Base-by-base conservation (phyloP, 2,113 vertebrate genomes). In the Poecilia latipinna region DNA sequence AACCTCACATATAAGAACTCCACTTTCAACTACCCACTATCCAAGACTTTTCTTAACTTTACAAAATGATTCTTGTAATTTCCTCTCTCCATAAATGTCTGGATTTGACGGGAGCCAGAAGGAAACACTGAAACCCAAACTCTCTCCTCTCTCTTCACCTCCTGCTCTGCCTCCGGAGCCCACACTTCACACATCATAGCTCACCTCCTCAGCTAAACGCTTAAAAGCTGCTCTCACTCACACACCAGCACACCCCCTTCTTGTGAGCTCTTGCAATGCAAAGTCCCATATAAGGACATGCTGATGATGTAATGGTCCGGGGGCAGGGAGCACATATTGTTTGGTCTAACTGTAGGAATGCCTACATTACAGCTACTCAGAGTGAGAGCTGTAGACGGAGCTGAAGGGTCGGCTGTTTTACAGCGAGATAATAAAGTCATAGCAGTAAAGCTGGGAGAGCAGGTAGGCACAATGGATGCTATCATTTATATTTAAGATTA, bases 281-380 rank as follows among this genome's bases (percentile, higher is more conserved):
- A 84, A 94, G 94, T 72, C 92, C 97, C 97, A 95, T 97, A 97
- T 97, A 97, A 94, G 97, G 97, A 70, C 92, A 94, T 93, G 94
- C 5, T 95, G 90, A 94, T 99, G 97, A 99, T 97, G 97, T 99
- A 95, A 98, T 95, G 95, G 93, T 92, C 94, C 94, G 89, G 92
- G 96, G 95, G 96, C 97, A 95, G 89, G 90, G 95, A 95, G 96
- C 88, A 95, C 93, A 91, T 95, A 97, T 97, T 98, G 97, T 97
- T 96, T 94, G 91, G 94, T 90, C 93, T 94, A 91, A 92, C 93
- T 94, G 96, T 93, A 89, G 96, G 95, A 96, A 96, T 94, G 96
- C 95, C 91, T 95, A 91, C 96, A 95, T 90, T 93, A 70, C 91
- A 80, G 91, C 93, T 88, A 89, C 86, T 88, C 42, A 72, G 85